Base-by-base conservation (phyloP, 2,797 vertebrate species). In the Clarias laeviceps region DNA sequence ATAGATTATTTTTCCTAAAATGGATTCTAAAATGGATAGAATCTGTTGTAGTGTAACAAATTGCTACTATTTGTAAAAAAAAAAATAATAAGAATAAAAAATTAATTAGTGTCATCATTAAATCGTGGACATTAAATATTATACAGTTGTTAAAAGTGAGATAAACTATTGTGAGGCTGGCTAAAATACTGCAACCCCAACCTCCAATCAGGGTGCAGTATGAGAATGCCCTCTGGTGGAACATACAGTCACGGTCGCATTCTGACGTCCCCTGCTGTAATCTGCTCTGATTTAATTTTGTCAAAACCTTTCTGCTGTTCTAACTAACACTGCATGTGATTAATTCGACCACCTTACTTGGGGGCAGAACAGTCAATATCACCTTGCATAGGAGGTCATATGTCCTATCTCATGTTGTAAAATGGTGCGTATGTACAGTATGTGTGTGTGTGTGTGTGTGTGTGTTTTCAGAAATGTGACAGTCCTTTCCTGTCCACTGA, bases 171-270 rank as follows among this genome's bases (percentile, higher is more conserved):
- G 50, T 8, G 14, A 6, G 32, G 32, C 62, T 29, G 24, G 59
- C 59, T 62, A 62, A 62, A 54, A 34, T 81, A 27, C 68, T 11
- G 32, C 62, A 72, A 3, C 45, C 24, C 24, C 22, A 65, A 66
- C 22, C 64, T 45, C 56, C 27, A 72, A 85, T 54, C 66, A 85
- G 37, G 68, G 18, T 5, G 8, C 77, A 85, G 61, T 66, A 56
- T 76, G 65, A 83, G 64, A 79, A 65, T 74, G 74, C 82, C 82
- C 85, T 83, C 85, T 87, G 57, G 76, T 84, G 82, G 76, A 66
- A 70, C 45, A 61, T 32, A n/a, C 14, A 68, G 32, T 50, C 65
- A 57, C 5, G 27, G 29, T 80, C 4, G 8, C 34, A 57, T 81
- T 84, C 82, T 80, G 82, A 79, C 81, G 82, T 84, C 62, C 78